Conservation (phyloP, 2,113 vertebrate genomes). For the Polyodon spathula region DNA sequence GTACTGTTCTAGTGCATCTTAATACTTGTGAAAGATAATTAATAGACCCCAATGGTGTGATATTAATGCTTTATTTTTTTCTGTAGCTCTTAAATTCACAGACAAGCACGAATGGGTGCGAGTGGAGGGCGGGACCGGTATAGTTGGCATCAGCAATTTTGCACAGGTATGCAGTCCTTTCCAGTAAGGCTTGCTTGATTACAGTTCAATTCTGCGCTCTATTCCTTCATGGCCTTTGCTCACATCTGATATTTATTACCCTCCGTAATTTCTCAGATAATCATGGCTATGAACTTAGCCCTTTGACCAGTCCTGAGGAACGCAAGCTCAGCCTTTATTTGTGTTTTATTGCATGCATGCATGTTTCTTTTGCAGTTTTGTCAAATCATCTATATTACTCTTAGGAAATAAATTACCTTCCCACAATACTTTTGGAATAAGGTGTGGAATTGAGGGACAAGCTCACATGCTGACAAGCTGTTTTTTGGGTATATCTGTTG, state of each 20-base stretch:
- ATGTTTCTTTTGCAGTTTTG: not conserved
- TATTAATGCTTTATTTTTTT: conserved; percentile 23
- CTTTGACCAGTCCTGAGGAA: not conserved
- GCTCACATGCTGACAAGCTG: too few relatives aligned
- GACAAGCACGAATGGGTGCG: conserved; percentile 95
- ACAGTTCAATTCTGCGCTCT: not conserved
- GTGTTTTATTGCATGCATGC: not conserved
- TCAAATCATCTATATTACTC: too few relatives aligned
- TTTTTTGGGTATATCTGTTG: too few relatives aligned
- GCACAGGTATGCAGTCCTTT: conserved; percentile 73
- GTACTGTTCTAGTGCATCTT: too few relatives aligned
- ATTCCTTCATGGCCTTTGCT: not conserved
- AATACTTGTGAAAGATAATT: too few relatives aligned
- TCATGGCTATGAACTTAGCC: not conserved
- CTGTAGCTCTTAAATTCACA: conserved; percentile 86
- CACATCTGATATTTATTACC: not conserved
- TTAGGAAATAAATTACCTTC: too few relatives aligned
- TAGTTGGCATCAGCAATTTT: conserved; percentile 91
- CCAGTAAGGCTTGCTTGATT: not conserved
- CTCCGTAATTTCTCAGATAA: not conserved
- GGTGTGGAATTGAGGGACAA: too few relatives aligned
- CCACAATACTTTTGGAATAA: too few relatives aligned
- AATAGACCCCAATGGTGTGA: not conserved
- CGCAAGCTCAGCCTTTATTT: not conserved
- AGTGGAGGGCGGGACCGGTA: conserved; percentile 74